Evolutionary conservation across 2,797 vertebrate species (phyloP).

Genomic region (Danionella dracula): DNA sequence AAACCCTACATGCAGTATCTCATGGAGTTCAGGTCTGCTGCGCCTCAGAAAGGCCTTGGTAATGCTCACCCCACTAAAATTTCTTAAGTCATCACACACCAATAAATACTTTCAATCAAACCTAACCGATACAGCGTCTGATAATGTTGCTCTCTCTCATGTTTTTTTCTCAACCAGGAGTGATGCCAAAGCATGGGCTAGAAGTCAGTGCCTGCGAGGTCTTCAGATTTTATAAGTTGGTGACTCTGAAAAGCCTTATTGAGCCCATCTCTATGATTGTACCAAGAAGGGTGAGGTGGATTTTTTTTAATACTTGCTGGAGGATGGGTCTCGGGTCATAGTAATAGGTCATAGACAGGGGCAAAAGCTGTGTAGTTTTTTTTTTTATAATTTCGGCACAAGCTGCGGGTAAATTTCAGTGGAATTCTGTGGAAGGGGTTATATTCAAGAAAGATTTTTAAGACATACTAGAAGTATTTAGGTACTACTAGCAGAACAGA

Average conservation of each 20-base stretch:
- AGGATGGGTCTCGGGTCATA: too few species aligned
- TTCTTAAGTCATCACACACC: not conserved
- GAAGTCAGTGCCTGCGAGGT: slow-evolving; percentile 92
- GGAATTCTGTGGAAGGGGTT: too few species aligned
- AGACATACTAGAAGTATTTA: too few species aligned
- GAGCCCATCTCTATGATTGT: slow-evolving; percentile 99
- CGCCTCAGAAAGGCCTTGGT: slow-evolving; percentile 96
- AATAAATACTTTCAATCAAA: not conserved
- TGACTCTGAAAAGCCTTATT: slow-evolving; percentile 92
- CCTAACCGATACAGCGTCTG: too few species aligned
- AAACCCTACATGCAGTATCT: slow-evolving; percentile 95
- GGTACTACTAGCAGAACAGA: too few species aligned
- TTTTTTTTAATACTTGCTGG: too few species aligned
- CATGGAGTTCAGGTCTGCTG: slow-evolving; percentile 93
- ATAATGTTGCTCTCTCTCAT: not conserved
- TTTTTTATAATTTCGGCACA: too few species aligned
- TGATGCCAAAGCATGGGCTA: slow-evolving; percentile 96
- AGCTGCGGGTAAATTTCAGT: too few species aligned
- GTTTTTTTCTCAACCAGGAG: slow-evolving; percentile 70
- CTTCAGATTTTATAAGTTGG: slow-evolving; percentile 94
- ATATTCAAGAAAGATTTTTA: too few species aligned
- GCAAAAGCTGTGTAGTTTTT: too few species aligned
- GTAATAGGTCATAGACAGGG: too few species aligned
- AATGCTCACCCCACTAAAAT: slow-evolving; percentile 46
- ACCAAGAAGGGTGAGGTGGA: slow-evolving; percentile 85